These are phyloP conservation scores for Gallinago nigripennis DNA, from an alignment of 2,797 vertebrate species.

Conservation along the genomic window DNA sequence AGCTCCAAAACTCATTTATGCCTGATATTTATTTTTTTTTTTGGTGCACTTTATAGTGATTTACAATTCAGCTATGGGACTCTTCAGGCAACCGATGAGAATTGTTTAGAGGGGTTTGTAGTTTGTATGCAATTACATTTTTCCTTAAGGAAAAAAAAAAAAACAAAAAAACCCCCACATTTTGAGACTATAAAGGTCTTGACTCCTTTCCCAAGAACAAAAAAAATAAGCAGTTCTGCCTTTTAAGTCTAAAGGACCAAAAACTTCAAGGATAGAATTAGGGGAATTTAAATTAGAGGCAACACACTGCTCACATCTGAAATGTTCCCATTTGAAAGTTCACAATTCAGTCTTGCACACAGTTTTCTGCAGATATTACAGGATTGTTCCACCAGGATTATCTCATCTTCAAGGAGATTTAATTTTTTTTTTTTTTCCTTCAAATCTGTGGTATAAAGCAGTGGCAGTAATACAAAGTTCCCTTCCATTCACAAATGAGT, in stretches of 20 bases:
- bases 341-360: not conserved
- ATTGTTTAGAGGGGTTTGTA: not conserved
- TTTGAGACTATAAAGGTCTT: not conserved
- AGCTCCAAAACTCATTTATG: constrained; percentile 48
- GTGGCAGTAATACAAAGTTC: not conserved
- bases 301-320: not conserved
- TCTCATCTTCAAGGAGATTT: not conserved
- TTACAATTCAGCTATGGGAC: not conserved
- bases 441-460: not conserved
- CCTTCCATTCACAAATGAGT: not conserved
- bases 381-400: not conserved
- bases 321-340: not conserved
- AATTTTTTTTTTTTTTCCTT: not conserved
- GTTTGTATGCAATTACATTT: not conserved
- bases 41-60: not conserved
- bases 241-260: not conserved
- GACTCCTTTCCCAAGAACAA: not conserved
- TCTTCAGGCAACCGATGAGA: not conserved
- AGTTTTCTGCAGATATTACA: not conserved
- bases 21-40: not conserved
- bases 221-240: not conserved
- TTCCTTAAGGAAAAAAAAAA: not conserved
- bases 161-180: not conserved
- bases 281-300: not conserved
- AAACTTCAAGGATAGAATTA: not conserved